Evolutionary conservation across 2,113 vertebrate species (phyloP), one percentile per base, ranked within the genome.

Genomic region (Tringa solitaria): DNA sequence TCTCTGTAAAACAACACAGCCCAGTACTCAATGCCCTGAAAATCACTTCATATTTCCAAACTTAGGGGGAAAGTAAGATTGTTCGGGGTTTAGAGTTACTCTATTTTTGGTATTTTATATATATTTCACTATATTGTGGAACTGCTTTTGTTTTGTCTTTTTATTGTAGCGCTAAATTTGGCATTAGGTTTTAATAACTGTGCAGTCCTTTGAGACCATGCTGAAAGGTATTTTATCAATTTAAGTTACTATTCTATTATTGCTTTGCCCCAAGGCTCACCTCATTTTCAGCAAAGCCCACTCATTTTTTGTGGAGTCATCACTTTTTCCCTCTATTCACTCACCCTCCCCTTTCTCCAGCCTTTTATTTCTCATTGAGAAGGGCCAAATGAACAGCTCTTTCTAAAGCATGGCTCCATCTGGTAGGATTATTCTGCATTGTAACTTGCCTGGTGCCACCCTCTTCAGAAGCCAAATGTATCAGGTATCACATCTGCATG

Each of bases 111-210:
- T 81, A 59, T 77, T 90, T 92, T 90, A 90, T 93, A 80, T 43
- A 33, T 39, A 90, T 93, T 96, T 94, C 53, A 80, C 67, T 94
- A 68, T 81, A 63, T 35, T 48, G 46, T 90, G 51, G 75, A 90
- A 75, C 64, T 84, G 85, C 46, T 86, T 92, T 96, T 95, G 63
- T 86, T 95, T 93, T 90, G 54, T 86, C 68, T 81, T 96, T 95
- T 96, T 95, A 95, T 94, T 94, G 60, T 81, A 92, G 93, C 67
- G 85, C 76, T 95, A 96, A 96, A 94, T 96, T 96, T 96, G 92
- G 92, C 93, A 92, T 91, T 96, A 95, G 83, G 59, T 92, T 96
- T 97, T 95, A 96, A 96, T 97, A 96, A 93, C 85, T 10, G 41
- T 61, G 26, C 63, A 83, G 95, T 91, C 85, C 64, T 95, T 94